These are phyloP conservation scores for Porites evermanni DNA, from an alignment of 92 coral and sea anemone genomes.

Conservation along the genomic window DNA sequence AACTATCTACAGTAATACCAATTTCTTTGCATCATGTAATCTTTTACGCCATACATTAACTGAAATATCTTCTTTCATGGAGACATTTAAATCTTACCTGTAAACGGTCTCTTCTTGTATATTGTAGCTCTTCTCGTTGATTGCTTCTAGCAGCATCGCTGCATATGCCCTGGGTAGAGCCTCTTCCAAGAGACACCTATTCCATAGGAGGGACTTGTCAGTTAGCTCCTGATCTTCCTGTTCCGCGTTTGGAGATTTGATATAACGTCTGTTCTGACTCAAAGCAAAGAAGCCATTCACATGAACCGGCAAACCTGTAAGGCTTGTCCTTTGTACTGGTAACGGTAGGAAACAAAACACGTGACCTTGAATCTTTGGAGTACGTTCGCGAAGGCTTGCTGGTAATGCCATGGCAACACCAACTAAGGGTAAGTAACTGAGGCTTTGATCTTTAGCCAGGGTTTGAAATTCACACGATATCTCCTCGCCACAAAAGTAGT, in stretches of 20 bases:
- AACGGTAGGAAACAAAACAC: not conserved
- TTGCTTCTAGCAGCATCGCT: slow-evolving; percentile 37
- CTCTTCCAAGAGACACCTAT: slow-evolving; percentile 55
- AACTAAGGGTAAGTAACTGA: slow-evolving; percentile 63
- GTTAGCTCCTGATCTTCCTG: slow-evolving; percentile 26
- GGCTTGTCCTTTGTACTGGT: too few species aligned
- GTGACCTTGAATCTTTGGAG: slow-evolving; percentile 44
- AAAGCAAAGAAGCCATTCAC: too few species aligned
- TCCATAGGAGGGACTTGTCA: slow-evolving; percentile 60
- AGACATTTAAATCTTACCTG: slow-evolving; percentile 4
- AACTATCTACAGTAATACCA: too few species aligned
- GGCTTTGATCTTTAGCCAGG: slow-evolving; percentile 24
- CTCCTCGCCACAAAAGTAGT: slow-evolving; percentile 47
- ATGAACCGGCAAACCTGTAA: too few species aligned
- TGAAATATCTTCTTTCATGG: too few species aligned
- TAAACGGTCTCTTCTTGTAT: not conserved
- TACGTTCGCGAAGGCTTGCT: not conserved
- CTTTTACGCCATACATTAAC: too few species aligned
- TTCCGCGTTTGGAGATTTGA: too few species aligned
- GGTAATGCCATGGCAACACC: slow-evolving; percentile 50
- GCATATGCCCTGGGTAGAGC: slow-evolving; percentile 54
- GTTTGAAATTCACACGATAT: slow-evolving; percentile 40
- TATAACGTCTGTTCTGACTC: too few species aligned
- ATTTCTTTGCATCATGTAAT: too few species aligned
- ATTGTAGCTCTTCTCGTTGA: not conserved